A percentile compares a stretch with the other conserved stretches of the same genome.
Conservation (phyloP, 2,113 vertebrate species). For the Heterotis niloticus region DNA sequence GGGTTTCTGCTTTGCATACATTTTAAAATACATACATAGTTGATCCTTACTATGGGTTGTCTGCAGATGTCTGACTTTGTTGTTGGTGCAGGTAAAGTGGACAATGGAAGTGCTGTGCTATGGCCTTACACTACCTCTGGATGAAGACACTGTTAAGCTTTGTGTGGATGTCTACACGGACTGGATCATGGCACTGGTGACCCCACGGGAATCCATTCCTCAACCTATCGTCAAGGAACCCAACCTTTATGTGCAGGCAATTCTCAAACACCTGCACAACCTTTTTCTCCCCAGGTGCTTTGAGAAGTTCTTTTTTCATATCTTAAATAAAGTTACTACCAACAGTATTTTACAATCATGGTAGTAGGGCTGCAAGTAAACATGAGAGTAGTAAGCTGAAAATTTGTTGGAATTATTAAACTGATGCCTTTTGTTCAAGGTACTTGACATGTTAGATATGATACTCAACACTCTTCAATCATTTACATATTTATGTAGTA, state of each 20-base stretch:
- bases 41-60: neutral
- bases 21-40: neutral
- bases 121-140: slow-evolving; percentile 82
- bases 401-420: too few species aligned
- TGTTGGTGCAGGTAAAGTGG: slow-evolving; percentile 80
- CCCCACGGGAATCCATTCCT: slow-evolving; percentile 81
- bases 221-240: slow-evolving; percentile 84
- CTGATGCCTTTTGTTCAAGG: too few species aligned
- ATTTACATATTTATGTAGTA: too few species aligned
- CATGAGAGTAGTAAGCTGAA: too few species aligned
- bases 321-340: too few species aligned
- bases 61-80: too few species aligned
- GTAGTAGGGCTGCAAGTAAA: too few species aligned
- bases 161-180: slow-evolving; percentile 93
- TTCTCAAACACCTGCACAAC: slow-evolving; percentile 85
- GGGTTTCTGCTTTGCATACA: neutral
- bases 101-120: slow-evolving; percentile 94
- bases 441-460: too few species aligned
- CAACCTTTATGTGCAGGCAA: slow-evolving; percentile 84
- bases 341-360: too few species aligned
- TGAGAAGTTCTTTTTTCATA: neutral
- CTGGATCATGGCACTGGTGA: slow-evolving; percentile 87
- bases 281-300: slow-evolving; percentile 85
- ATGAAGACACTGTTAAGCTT: slow-evolving; percentile 84
- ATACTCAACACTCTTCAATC: too few species aligned